Percentiles rank a stretch among this genome's conserved stretches.
Evolutionary conservation across 2,797 vertebrate genomes (phyloP).

Genomic region (Leptoclinus maculatus): DNA sequence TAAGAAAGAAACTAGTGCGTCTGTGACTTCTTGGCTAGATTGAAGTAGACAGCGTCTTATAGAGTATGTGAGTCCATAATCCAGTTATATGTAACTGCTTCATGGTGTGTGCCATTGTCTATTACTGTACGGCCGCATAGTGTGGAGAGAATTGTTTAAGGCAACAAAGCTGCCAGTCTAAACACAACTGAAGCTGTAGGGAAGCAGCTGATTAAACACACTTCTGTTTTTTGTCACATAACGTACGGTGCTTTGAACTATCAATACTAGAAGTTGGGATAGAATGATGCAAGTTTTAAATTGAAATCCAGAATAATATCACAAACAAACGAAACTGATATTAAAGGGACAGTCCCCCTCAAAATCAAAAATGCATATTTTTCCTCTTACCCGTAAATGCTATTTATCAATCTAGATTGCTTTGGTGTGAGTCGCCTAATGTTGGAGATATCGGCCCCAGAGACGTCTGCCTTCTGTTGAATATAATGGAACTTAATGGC

Average conservation of each 20-base stretch:
- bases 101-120: conserved; percentile 45
- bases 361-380: not conserved
- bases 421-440: not conserved
- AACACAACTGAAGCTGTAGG: conserved; percentile 5
- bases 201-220: conserved; percentile 28
- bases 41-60: conserved; percentile 48
- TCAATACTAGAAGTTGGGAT: not conserved
- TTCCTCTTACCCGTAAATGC: not conserved
- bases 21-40: conserved; percentile 41
- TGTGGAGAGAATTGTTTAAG: conserved; percentile 20
- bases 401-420: not conserved
- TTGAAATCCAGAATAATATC: not conserved
- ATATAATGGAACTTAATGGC: not conserved
- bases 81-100: conserved; percentile 55
- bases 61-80: conserved; percentile 48
- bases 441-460: not conserved
- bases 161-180: conserved; percentile 19
- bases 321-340: not conserved
- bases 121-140: conserved; percentile 34
- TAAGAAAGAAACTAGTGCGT: conserved; percentile 30
- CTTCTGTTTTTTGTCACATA: not conserved
- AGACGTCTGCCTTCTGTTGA: not conserved
- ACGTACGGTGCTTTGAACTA: conserved; percentile 6
- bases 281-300: conserved; percentile 1
- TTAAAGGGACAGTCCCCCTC: not conserved